Percentiles rank a stretch among this genome's conserved stretches.
These are phyloP conservation scores for Rattus norvegicus DNA, from an alignment of 2,113 vertebrate genomes.

Conservation along the genomic window GRCr8 NC_086037.1:41648501-41649000, in stretches of 20 bases:
- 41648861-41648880: not conserved
- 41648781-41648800: conserved; percentile 39
- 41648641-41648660: too few relatives aligned
- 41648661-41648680: not conserved
- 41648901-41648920: not conserved
- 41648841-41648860: not conserved
- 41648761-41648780: conserved; percentile 50
- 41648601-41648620: too few relatives aligned
- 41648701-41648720: not conserved
- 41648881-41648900: not conserved
- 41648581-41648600: too few relatives aligned
- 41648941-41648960: not conserved
- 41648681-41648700: not conserved
- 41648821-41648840: not conserved
- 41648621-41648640: too few relatives aligned
- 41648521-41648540: not conserved
- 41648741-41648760: not conserved
- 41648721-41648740: conserved; percentile 28
- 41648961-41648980: not conserved
- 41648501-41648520: not conserved
- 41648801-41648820: not conserved
- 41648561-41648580: too few relatives aligned
- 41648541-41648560: conserved; percentile 17
- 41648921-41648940: not conserved
- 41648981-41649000: not conserved